Percentiles rank a stretch among this genome's conserved stretches.
phyloP scores from a whole-genome alignment of 2,113 vertebrate species.

The Emydocephalus ijimae region DNA sequence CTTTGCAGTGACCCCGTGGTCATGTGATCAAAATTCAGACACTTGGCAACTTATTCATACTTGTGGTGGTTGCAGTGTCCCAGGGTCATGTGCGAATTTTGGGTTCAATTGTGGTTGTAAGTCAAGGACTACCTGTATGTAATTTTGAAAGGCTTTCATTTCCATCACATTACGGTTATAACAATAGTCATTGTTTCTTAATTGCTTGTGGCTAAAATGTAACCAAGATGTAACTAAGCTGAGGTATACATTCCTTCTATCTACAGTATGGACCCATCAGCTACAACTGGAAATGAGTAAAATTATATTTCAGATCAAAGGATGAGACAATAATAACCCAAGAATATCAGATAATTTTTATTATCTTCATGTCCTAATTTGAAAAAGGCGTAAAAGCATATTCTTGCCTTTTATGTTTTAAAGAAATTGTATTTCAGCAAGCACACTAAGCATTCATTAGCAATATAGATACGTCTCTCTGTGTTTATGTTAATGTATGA shows the following conservation, averaged over 20 bases:
- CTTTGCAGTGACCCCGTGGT: too few species aligned
- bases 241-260: not conserved
- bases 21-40: too few species aligned
- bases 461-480: not conserved
- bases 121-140: not conserved
- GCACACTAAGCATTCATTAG: not conserved
- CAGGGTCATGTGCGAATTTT: too few species aligned
- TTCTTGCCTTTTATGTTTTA: not conserved
- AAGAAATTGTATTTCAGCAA: not conserved
- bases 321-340: not conserved
- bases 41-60: too few species aligned
- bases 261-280: not conserved
- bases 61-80: too few species aligned
- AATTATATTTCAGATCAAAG: not conserved
- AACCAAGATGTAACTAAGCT: not conserved
- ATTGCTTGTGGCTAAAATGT: not conserved
- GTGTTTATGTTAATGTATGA: not conserved
- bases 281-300: not conserved
- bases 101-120: too few species aligned
- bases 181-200: conserved; percentile 11
- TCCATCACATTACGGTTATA: not conserved
- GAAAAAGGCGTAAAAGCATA: not conserved
- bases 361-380: not conserved
- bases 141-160: not conserved
- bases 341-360: not conserved